Evolutionary conservation across 2,797 vertebrate genomes (phyloP).

Genomic region (Serranus cabrilla): DNA sequence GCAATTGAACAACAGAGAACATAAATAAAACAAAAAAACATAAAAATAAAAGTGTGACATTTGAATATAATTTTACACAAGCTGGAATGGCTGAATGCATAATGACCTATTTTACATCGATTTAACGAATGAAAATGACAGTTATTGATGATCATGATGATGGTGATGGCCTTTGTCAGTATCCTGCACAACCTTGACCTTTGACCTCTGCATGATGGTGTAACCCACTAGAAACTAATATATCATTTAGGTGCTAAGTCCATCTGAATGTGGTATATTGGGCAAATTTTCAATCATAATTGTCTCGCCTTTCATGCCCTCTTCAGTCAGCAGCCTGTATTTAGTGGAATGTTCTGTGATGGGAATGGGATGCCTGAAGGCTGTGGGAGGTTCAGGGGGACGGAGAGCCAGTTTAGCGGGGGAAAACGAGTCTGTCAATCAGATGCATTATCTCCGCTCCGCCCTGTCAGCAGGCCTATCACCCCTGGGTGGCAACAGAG

Average conservation of each 20-base stretch:
- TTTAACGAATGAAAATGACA: too few relatives aligned
- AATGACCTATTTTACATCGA: too few relatives aligned
- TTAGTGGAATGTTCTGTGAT: constrained; percentile 55
- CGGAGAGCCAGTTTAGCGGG: constrained; percentile 12
- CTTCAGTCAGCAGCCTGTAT: constrained; percentile 49
- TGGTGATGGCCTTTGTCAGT: not conserved
- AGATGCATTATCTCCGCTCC: constrained; percentile 76
- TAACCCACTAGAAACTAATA: not conserved
- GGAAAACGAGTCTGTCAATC: constrained; percentile 71
- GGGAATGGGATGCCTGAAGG: constrained; percentile 24
- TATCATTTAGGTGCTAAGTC: not conserved
- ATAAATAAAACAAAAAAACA: too few relatives aligned
- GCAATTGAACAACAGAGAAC: too few relatives aligned
- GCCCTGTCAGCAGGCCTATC: constrained; percentile 76
- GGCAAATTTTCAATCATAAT: not conserved
- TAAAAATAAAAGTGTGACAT: too few relatives aligned
- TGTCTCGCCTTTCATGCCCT: constrained; percentile 22
- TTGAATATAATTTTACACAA: too few relatives aligned
- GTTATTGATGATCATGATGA: too few relatives aligned
- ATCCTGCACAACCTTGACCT: constrained; percentile 20
- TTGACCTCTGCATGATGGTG: not conserved
- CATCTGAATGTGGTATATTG: not conserved
- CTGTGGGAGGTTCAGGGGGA: constrained; percentile 29
- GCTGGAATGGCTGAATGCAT: too few relatives aligned
- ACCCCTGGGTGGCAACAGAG: constrained; percentile 80